phyloP scores from a whole-genome alignment of 2,113 vertebrate genomes.

The Catagonus wagneri region DNA sequence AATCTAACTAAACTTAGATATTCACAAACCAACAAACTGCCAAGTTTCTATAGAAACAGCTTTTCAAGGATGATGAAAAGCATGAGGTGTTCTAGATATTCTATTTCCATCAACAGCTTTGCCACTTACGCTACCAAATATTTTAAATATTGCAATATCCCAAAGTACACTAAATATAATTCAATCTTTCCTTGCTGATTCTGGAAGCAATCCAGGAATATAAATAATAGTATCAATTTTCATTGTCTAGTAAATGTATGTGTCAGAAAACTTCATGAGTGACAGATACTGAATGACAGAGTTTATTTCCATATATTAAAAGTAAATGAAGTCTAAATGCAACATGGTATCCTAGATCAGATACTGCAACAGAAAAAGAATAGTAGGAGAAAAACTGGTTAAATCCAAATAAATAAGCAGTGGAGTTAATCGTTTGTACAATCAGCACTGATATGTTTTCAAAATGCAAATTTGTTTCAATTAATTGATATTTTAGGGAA shows the following conservation, averaged over 20 bases:
- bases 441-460: not conserved
- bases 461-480: not conserved
- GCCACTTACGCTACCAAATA: not conserved
- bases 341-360: not conserved
- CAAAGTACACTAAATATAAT: constrained; percentile 4
- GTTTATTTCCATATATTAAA: constrained; percentile 8
- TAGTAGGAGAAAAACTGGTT: not conserved
- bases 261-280: not conserved
- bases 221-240: constrained; percentile 14
- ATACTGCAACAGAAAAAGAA: not conserved
- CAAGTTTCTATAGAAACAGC: not conserved
- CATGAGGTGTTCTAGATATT: not conserved
- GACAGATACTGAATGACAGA: not conserved
- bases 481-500: not conserved
- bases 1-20: not conserved
- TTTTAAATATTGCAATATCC: not conserved
- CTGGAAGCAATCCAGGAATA: not conserved
- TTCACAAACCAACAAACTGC: not conserved
- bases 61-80: not conserved
- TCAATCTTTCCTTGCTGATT: not conserved
- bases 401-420: not conserved
- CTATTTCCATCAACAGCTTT: not conserved
- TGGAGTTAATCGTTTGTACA: not conserved
- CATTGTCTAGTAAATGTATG: not conserved
- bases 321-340: not conserved